These are phyloP conservation scores for Dascyllus trimaculatus DNA, from an alignment of 2,113 vertebrate species.

Conservation along the genomic window DNA sequence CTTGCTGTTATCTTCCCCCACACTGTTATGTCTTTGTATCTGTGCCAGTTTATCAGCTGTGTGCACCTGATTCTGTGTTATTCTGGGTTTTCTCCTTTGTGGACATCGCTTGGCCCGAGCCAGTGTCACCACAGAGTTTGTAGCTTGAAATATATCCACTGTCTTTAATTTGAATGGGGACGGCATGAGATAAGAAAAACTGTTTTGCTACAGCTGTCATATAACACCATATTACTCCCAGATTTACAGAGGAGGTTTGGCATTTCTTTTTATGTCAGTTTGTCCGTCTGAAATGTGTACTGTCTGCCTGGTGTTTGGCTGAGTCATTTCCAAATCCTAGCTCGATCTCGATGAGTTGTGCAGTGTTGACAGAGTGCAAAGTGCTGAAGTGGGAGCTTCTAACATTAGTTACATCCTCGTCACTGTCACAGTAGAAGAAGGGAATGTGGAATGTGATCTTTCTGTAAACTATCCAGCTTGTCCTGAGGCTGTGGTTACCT, in stretches of 20 bases:
- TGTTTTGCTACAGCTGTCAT: background rate
- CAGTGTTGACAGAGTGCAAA: slow-evolving; percentile 69
- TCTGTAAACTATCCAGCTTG: slow-evolving; percentile 58
- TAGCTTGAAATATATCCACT: slow-evolving; percentile 1
- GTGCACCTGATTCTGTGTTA: slow-evolving; percentile 42
- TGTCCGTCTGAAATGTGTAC: slow-evolving; percentile 30
- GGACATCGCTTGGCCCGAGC: background rate
- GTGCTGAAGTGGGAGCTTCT: slow-evolving; percentile 75
- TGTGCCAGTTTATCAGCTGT: slow-evolving; percentile 53
- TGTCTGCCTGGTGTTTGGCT: slow-evolving; percentile 20
- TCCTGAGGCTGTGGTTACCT: slow-evolving; percentile 38
- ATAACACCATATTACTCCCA: background rate
- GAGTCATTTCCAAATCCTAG: slow-evolving; percentile 56
- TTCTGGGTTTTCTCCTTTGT: slow-evolving; percentile 6
- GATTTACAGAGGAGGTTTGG: slow-evolving; percentile 10
- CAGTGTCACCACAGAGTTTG: background rate
- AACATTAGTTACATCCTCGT: slow-evolving; percentile 72
- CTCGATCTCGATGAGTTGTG: slow-evolving; percentile 40
- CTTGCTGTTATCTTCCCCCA: slow-evolving; percentile 22
- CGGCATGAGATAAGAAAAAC: slow-evolving; percentile 5
- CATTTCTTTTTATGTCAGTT: slow-evolving; percentile 23
- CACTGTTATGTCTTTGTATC: slow-evolving; percentile 18
- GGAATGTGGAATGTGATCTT: slow-evolving; percentile 69
- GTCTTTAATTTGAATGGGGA: slow-evolving; percentile 6
- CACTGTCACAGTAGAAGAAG: slow-evolving; percentile 68